Evolutionary conservation across 2,113 vertebrate species (phyloP).

Genomic region (Cephalopholis sonnerati): DNA sequence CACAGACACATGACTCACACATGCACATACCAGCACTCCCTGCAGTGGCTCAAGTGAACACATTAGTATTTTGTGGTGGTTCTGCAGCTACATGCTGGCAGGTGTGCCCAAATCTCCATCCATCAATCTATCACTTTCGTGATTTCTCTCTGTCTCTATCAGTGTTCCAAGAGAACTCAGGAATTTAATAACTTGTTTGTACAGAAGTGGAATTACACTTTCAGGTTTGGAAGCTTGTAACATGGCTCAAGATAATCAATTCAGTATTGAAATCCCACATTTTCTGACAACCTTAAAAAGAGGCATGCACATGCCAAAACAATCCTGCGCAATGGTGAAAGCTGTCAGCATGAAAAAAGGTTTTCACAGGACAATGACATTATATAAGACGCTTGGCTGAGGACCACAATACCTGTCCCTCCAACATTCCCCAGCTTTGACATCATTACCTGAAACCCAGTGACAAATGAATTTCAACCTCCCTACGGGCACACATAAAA

Average conservation of each 20-base stretch:
- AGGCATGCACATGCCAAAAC: not conserved
- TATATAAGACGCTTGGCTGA: constrained; percentile 41
- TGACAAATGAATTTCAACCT: constrained; percentile 37
- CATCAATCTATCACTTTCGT: constrained; percentile 22
- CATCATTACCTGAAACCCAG: constrained; percentile 74
- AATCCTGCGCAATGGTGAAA: not conserved
- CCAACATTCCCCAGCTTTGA: constrained; percentile 74
- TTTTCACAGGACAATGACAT: constrained; percentile 12
- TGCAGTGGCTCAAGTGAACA: constrained; percentile 20
- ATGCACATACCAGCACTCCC: constrained; percentile 23
- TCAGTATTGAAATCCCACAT: not conserved
- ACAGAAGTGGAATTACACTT: constrained; percentile 31
- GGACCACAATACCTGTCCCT: constrained; percentile 59
- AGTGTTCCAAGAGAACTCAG: not conserved
- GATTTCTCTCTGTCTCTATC: not conserved
- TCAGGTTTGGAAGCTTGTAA: not conserved
- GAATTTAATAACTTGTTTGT: constrained; percentile 49
- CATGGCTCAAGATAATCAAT: not conserved
- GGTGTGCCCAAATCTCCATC: constrained; percentile 14
- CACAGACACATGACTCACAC: constrained; percentile 30
- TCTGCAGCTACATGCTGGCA: constrained; percentile 38
- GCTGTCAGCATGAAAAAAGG: not conserved
- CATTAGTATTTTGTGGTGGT: not conserved
- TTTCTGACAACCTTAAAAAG: not conserved
- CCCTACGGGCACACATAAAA: constrained; percentile 25